Evolutionary conservation across 2,797 vertebrate species (phyloP), one percentile per base, ranked within the genome.

Genomic region (Melanotaenia trifasciata): DNA sequence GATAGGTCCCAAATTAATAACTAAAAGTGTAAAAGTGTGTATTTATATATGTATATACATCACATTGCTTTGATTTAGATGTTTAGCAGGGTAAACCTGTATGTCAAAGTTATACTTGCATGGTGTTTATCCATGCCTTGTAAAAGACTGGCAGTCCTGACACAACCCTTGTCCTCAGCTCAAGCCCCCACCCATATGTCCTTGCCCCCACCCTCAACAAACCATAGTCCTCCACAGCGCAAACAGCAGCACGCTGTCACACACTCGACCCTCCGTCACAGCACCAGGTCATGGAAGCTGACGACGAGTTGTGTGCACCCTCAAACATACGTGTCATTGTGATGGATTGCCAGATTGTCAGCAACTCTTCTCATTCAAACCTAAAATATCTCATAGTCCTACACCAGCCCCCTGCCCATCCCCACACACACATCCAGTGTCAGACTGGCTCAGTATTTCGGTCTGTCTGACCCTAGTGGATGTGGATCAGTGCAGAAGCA

Each of bases 401-500:
- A 78, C 65, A 32, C 58, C 26, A 22, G 30, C 28, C 22, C 5
- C 35, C 5, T 22, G 0, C 58, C 7, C 58, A 18, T 28, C 6
- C 47, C 0, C 26, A 1, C 51, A 22, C 54, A 20, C 62, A 38
- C 18, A 61, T 8, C 9, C 64, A 43, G 20, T 45, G 32, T 40
- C 53, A 72, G 64, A 61, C 63, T 43, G 65, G 64, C 75, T 79
- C 75, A 64, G 71, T 73, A 84, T 76, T 81, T 83, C 76, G 86
- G 85, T 84, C 87, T 79, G 64, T 76, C 85, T 93, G 92, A 93
- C 90, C 93, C 82, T 45, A 57, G 65, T 54, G 86, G 91, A 94
- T 91, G 86, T 80, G 88, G 91, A 92, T 94, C 90, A 92, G 84
- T 78, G 88, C 86, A 70, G 81, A 80, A 33, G 73, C 86, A 63